Percentiles rank a stretch among this genome's conserved stretches.
phyloP scores from a whole-genome alignment of 2,113 vertebrate species.

The Megaceryle maxima region DNA sequence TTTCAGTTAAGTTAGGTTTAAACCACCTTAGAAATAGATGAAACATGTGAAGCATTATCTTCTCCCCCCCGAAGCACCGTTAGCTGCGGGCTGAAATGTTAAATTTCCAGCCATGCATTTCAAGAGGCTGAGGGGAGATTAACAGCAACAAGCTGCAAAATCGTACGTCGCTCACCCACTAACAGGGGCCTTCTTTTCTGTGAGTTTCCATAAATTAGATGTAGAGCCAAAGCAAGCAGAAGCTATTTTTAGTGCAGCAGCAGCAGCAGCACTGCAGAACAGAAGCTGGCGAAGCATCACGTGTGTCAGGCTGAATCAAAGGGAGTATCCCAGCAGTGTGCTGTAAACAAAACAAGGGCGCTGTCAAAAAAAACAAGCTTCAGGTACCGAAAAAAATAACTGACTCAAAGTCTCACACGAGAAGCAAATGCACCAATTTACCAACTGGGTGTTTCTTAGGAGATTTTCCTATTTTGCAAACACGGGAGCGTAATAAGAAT shows the following conservation, averaged over 20 bases:
- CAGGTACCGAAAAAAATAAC: not conserved
- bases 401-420: not conserved
- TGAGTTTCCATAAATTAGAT: constrained; percentile 90
- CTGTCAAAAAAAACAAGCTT: constrained; percentile 71
- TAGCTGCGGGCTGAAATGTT: not conserved
- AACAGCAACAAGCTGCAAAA: not conserved
- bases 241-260: constrained; percentile 88
- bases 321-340: constrained; percentile 90
- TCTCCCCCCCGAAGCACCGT: not conserved
- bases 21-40: not conserved
- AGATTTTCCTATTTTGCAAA: constrained; percentile 49
- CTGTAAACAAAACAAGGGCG: constrained; percentile 91
- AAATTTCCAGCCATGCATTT: not conserved
- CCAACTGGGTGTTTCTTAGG: constrained; percentile 5
- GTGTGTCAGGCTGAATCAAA: constrained; percentile 87
- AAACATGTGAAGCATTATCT: not conserved
- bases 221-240: constrained; percentile 88
- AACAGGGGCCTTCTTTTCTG: constrained; percentile 69
- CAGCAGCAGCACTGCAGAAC: constrained; percentile 83
- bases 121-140: not conserved
- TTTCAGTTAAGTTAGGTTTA: not conserved
- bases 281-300: constrained; percentile 84
- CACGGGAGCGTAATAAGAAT: not conserved
- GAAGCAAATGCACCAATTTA: not conserved
- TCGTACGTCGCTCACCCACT: constrained; percentile 72